Conservation (phyloP, 2,113 vertebrate species). For the Eonycteris spelaea region DNA sequence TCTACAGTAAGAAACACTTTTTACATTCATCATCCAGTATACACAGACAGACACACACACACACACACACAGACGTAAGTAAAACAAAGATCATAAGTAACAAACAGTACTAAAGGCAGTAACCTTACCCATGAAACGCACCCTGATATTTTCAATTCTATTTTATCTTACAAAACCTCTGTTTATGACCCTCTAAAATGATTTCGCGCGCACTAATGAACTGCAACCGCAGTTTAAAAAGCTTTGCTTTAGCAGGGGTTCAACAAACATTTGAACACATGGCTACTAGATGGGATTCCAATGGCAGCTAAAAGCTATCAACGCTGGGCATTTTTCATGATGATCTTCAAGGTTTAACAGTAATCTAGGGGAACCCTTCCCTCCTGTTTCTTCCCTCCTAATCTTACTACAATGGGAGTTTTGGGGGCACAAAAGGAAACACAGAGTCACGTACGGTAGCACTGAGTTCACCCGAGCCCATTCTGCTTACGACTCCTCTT, state of each 20-base stretch:
- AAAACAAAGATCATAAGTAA: background rate
- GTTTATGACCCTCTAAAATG: background rate
- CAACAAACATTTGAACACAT: background rate
- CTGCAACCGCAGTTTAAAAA: background rate
- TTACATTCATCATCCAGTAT: background rate
- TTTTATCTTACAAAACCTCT: background rate
- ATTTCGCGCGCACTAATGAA: background rate
- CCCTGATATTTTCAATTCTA: background rate
- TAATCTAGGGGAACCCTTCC: background rate
- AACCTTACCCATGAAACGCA: background rate
- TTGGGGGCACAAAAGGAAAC: background rate
- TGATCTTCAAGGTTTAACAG: background rate
- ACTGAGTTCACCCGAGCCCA: background rate
- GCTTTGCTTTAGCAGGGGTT: background rate
- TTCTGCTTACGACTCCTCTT: background rate
- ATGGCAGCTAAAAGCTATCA: background rate
- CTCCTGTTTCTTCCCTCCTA: background rate
- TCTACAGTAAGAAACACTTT: background rate
- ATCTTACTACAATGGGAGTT: background rate
- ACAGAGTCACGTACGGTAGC: rapidly evolving
- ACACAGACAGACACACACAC: background rate
- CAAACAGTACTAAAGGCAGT: background rate
- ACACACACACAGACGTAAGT: background rate
- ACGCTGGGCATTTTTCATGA: background rate
- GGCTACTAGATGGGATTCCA: background rate